These are phyloP conservation scores for Erythrolamprus reginae DNA, from an alignment of 2,113 vertebrate species.

Conservation along the genomic window DNA sequence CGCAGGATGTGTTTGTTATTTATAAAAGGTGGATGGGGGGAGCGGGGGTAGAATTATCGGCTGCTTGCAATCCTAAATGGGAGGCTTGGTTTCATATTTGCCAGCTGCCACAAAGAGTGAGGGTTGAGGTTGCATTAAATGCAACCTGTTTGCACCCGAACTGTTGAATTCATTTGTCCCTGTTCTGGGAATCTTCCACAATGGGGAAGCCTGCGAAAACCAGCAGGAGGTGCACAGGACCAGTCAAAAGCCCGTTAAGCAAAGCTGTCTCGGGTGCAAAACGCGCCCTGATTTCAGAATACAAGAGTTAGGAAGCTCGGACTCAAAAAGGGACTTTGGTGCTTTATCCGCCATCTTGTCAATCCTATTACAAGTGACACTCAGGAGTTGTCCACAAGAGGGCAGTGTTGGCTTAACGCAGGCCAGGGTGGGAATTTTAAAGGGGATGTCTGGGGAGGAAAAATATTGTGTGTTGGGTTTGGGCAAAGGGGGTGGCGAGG, in stretches of 20 bases:
- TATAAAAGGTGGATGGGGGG: not conserved
- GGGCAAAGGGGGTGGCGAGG: not conserved
- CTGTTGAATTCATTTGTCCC: not conserved
- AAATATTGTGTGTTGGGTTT: not conserved
- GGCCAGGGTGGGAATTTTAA: too few relatives aligned
- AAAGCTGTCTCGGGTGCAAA: not conserved
- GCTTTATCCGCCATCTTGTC: not conserved
- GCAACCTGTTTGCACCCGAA: not conserved
- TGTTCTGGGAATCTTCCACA: not conserved
- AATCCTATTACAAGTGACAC: not conserved
- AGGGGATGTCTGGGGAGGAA: not conserved
- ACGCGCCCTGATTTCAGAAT: not conserved
- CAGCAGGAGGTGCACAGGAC: not conserved
- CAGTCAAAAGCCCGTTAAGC: not conserved
- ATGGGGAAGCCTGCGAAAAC: not conserved
- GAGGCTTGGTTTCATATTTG: too few relatives aligned
- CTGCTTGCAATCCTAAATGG: not conserved
- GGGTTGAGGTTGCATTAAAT: not conserved
- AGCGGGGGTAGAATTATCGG: not conserved
- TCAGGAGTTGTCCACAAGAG: not conserved
- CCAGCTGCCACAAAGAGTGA: not conserved
- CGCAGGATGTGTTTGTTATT: not conserved
- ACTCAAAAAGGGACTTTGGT: not conserved
- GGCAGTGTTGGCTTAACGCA: not conserved
- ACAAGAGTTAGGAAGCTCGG: not conserved